Conservation (phyloP, 2,888 invertebrate species). For the Crematogaster levior region DNA sequence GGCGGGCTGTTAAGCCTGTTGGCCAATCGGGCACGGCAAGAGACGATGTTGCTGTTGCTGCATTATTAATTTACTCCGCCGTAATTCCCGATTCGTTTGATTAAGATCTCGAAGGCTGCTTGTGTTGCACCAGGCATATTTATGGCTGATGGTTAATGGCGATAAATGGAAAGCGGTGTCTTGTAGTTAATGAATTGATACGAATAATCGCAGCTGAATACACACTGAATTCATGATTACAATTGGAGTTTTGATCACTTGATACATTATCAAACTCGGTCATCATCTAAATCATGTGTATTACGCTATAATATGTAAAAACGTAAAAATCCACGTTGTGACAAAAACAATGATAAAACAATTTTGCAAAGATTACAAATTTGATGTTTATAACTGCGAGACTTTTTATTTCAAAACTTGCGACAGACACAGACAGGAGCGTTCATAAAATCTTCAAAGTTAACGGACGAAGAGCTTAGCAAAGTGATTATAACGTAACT, state of each 20-base stretch:
- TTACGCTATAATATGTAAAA: not conserved
- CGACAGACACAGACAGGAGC: not conserved
- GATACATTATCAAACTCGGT: not conserved
- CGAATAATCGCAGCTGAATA: not conserved
- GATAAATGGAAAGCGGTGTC: slow-evolving; percentile 17
- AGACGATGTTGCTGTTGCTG: slow-evolving; percentile 32
- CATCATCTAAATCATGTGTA: not conserved
- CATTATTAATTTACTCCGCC: slow-evolving; percentile 45
- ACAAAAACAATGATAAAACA: no score
- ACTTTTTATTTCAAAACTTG: slow-evolving; percentile 20
- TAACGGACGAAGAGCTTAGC: slow-evolving; percentile 44
- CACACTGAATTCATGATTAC: not conserved
- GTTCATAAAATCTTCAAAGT: slow-evolving; percentile 45
- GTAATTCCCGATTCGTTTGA: slow-evolving; percentile 52
- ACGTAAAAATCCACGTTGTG: not conserved
- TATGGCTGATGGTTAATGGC: slow-evolving; percentile 29
- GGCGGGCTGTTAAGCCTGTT: slow-evolving; percentile 48
- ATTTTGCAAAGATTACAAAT: not conserved
- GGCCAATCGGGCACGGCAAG: slow-evolving; percentile 34
- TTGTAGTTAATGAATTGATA: slow-evolving; percentile 23
- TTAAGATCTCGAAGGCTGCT: slow-evolving; percentile 39
- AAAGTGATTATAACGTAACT: slow-evolving; percentile 53
- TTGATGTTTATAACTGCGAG: slow-evolving; percentile 14
- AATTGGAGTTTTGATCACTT: not conserved
- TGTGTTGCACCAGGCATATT: slow-evolving; percentile 32